Conservation (phyloP, 2,888 invertebrate species). For the Caenorhabditis afra region DNA sequence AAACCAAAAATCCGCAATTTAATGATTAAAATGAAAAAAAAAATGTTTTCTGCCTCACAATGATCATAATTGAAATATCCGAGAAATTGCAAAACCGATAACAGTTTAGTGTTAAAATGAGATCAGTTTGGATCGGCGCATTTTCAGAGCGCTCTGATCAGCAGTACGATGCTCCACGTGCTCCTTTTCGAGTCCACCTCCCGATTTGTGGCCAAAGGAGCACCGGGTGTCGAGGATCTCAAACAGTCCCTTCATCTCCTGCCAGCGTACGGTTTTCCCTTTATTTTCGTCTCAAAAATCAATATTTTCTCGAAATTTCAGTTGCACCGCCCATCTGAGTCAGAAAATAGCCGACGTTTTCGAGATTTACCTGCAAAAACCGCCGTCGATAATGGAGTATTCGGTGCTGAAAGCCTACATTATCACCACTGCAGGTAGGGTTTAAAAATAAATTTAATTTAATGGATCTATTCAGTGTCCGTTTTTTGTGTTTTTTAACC, state of each 20-base stretch:
- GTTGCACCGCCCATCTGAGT: constrained; percentile 33
- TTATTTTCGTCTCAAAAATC: not conserved
- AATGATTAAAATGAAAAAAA: too few species aligned
- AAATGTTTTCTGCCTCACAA: too few species aligned
- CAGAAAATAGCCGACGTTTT: constrained; percentile 55
- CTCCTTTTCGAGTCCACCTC: constrained; percentile 60
- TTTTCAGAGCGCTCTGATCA: constrained; percentile 58
- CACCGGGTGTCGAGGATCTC: constrained; percentile 61
- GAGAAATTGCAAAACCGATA: too few species aligned
- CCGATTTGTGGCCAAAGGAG: constrained; percentile 59
- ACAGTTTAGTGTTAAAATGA: too few species aligned
- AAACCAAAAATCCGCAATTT: too few species aligned
- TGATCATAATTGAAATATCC: too few species aligned
- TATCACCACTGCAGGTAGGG: constrained; percentile 56
- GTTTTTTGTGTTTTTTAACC: too few species aligned
- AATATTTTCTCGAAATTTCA: constrained; percentile 29
- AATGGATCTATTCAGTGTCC: too few species aligned
- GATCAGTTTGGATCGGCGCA: too few species aligned
- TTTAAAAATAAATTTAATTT: too few species aligned
- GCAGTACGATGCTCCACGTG: constrained; percentile 62
- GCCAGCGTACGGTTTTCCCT: constrained; percentile 33
- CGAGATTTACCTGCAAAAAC: constrained; percentile 52
- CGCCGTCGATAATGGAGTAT: constrained; percentile 63
- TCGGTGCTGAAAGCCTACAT: constrained; percentile 62
- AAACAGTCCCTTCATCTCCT: constrained; percentile 43